A percentile compares a stretch with the other conserved stretches of the same genome.
Conservation (phyloP, 2,888 invertebrate genomes). For the Anodontia alba region DNA sequence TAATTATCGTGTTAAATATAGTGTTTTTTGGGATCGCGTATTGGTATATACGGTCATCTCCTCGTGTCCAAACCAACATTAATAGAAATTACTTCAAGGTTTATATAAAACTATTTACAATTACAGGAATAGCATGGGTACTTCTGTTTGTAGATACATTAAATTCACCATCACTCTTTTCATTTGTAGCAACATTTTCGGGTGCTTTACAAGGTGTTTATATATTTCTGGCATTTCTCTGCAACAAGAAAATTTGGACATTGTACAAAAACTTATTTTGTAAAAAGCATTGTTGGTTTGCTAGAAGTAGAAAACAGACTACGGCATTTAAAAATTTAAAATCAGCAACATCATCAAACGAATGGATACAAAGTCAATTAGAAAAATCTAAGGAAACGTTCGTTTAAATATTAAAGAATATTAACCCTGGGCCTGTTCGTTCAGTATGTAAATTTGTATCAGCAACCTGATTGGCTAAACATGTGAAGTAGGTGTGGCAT, state of each 20-base stretch:
- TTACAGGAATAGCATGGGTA: slow-evolving; percentile 73
- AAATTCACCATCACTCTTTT: slow-evolving; percentile 55
- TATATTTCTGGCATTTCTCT: slow-evolving; percentile 67
- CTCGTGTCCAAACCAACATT: slow-evolving; percentile 28
- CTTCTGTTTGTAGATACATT: slow-evolving; percentile 66
- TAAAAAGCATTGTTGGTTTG: not conserved
- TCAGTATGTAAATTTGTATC: too few relatives aligned
- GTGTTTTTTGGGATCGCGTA: slow-evolving; percentile 61
- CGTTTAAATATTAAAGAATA: not conserved
- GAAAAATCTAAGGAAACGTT: not conserved
- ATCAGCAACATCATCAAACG: not conserved
- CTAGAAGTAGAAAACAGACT: not conserved
- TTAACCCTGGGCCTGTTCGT: too few relatives aligned
- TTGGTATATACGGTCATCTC: slow-evolving; percentile 49
- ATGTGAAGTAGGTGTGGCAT: too few relatives aligned
- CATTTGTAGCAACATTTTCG: slow-evolving; percentile 59
- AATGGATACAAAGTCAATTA: not conserved
- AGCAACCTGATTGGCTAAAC: too few relatives aligned
- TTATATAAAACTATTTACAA: slow-evolving; percentile 67
- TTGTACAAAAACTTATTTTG: not conserved
- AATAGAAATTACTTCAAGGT: slow-evolving; percentile 45
- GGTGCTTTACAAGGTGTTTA: slow-evolving; percentile 70
- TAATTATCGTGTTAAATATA: slow-evolving; percentile 61
- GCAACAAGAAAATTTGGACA: slow-evolving; percentile 34
- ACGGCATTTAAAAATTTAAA: not conserved